Percentiles rank a stretch among this genome's conserved stretches.
phyloP scores from a whole-genome alignment of 2,888 invertebrate species.

The Entomobrya proxima region DNA sequence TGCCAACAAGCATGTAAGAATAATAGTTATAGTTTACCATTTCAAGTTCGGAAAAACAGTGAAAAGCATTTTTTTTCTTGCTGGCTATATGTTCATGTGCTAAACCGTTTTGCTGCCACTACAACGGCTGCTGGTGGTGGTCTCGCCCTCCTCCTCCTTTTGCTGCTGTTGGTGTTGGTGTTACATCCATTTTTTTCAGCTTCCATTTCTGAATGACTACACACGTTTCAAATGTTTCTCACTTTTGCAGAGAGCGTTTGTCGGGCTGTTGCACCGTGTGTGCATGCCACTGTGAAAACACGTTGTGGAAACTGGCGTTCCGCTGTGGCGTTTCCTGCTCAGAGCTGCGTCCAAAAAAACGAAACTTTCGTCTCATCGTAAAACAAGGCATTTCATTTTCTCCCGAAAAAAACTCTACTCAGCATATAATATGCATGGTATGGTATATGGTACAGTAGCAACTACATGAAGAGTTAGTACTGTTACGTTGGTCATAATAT shows the following conservation, averaged over 20 bases:
- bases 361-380: neutral
- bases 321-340: conserved; percentile 7
- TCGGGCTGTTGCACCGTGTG: conserved; percentile 62
- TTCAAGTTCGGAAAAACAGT: conserved; percentile 62
- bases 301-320: neutral
- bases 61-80: conserved; percentile 32
- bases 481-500: neutral
- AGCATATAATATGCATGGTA: conserved; percentile 10
- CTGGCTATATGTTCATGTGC: neutral
- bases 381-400: conserved; percentile 2
- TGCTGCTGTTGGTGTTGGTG: neutral
- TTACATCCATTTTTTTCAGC: conserved; percentile 16
- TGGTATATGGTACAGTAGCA: neutral
- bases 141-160: conserved; percentile 32
- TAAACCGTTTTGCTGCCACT: conserved; percentile 39
- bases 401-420: neutral
- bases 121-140: conserved; percentile 45
- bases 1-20: too few species aligned
- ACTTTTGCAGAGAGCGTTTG: conserved; percentile 42
- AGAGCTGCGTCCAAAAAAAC: neutral
- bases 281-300: conserved; percentile 28
- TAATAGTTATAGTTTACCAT: neutral
- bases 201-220: conserved; percentile 23
- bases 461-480: neutral
- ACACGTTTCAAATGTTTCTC: conserved; percentile 16